These are phyloP conservation scores for Hydropsyche betteni DNA, from an alignment of 2,888 invertebrate genomes.

Conservation along the genomic window DNA sequence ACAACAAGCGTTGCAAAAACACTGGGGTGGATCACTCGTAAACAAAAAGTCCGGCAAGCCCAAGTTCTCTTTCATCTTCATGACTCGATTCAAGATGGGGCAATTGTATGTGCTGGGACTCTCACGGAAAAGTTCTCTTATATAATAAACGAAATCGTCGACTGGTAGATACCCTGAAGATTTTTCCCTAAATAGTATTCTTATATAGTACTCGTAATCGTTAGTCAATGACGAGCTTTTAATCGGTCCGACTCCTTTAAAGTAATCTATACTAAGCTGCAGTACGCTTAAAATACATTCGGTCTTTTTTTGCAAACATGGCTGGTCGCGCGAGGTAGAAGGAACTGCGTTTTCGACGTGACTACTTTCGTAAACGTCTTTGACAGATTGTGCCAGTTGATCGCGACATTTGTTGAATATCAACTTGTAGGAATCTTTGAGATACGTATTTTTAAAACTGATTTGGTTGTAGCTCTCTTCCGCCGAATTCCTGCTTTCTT, in stretches of 20 bases:
- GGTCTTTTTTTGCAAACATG: not conserved
- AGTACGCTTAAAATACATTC: slow-evolving; percentile 20
- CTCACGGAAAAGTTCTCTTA: slow-evolving; percentile 29
- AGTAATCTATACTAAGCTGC: slow-evolving; percentile 11
- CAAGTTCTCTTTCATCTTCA: slow-evolving; percentile 21
- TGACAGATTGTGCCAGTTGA: slow-evolving; percentile 16
- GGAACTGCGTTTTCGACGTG: not conserved
- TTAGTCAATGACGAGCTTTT: not conserved
- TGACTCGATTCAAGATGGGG: slow-evolving; percentile 8
- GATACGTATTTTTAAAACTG: slow-evolving; percentile 13
- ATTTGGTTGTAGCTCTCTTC: not conserved
- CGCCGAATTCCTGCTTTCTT: not conserved
- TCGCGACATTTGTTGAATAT: slow-evolving; percentile 15
- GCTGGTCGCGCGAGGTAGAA: not conserved
- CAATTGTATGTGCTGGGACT: slow-evolving; percentile 1
- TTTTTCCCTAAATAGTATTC: slow-evolving; percentile 23
- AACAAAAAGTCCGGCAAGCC: slow-evolving; percentile 33
- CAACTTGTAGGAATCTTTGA: slow-evolving; percentile 27
- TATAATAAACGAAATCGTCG: slow-evolving; percentile 37
- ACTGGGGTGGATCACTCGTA: slow-evolving; percentile 28
- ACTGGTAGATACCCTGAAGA: slow-evolving; percentile 24
- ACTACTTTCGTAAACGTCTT: slow-evolving; percentile 27
- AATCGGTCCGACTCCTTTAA: not conserved
- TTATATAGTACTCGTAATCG: slow-evolving; percentile 31
- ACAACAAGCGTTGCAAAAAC: slow-evolving; percentile 31